A percentile compares a stretch with the other conserved stretches of the same genome.
Conservation (phyloP, 2,888 invertebrate genomes). For the Microctonus brassicae region DNA sequence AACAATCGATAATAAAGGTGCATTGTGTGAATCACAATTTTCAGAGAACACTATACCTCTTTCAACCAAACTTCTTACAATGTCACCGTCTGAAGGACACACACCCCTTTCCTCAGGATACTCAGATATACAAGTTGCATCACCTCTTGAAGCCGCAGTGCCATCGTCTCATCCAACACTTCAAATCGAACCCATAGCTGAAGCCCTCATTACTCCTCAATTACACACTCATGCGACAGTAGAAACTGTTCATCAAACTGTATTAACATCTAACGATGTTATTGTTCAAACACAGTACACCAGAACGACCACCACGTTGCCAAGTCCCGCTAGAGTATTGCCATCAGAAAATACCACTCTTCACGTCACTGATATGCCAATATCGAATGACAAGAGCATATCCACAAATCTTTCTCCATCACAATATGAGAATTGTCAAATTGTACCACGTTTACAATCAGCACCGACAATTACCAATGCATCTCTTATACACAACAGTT, state of each 20-base stretch:
- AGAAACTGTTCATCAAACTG: conserved; percentile 66
- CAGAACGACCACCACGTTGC: conserved; percentile 64
- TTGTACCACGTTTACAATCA: conserved; percentile 53
- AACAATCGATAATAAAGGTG: conserved; percentile 67
- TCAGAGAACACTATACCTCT: conserved; percentile 56
- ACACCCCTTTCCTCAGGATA: conserved; percentile 61
- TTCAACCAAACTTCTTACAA: conserved; percentile 61
- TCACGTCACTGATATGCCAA: conserved; percentile 59
- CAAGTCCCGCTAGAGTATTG: conserved; percentile 54
- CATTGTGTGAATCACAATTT: conserved; percentile 61
- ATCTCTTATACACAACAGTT: conserved; percentile 36
- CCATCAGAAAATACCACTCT: conserved; percentile 58
- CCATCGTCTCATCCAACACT: conserved; percentile 62
- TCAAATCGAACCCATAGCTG: conserved; percentile 64
- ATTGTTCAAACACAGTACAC: conserved; percentile 67
- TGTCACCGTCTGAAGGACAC: conserved; percentile 63
- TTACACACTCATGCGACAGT: conserved; percentile 65
- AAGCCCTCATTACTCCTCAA: conserved; percentile 63
- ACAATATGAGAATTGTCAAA: conserved; percentile 49
- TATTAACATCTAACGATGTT: conserved; percentile 65
- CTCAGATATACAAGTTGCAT: conserved; percentile 61
- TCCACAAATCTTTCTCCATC: conserved; percentile 45
- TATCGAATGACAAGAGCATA: conserved; percentile 48
- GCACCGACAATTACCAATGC: conserved; percentile 50
- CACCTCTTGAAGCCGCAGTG: conserved; percentile 64